phyloP scores from a whole-genome alignment of 1,140 invertebrate species.

The Zeugodacus cucurbitae region DNA sequence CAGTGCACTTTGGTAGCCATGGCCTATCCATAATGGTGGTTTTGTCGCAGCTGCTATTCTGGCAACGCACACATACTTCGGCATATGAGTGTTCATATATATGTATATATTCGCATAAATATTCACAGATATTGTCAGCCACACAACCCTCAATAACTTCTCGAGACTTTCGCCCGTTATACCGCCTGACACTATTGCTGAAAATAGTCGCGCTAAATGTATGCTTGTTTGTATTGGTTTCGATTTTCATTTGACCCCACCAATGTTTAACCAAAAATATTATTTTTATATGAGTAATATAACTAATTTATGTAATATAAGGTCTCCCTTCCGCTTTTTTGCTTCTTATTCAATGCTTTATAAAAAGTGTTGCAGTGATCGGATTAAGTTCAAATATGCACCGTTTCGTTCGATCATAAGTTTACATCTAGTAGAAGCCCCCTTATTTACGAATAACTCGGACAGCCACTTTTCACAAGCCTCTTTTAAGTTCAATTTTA shows the following conservation, averaged over 20 bases:
- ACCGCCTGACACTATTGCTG: not conserved
- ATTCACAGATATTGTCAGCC: not conserved
- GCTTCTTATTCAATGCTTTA: too few species aligned
- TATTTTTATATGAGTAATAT: too few species aligned
- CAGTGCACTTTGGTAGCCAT: not conserved
- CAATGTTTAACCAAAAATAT: not conserved
- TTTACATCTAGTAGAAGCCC: too few species aligned
- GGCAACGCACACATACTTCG: not conserved
- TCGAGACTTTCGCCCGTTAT: not conserved
- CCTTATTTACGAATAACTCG: too few species aligned
- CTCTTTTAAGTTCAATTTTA: too few species aligned
- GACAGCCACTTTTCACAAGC: too few species aligned
- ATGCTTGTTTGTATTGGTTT: not conserved
- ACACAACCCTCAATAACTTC: not conserved
- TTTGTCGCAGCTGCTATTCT: not conserved
- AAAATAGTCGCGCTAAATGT: not conserved
- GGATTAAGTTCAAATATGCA: too few species aligned
- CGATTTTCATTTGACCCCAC: not conserved
- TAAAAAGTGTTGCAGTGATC: too few species aligned
- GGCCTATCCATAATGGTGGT: constrained; percentile 11
- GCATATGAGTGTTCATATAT: not conserved
- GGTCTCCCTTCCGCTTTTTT: too few species aligned
- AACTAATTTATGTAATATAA: too few species aligned
- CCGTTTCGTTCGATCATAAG: too few species aligned
- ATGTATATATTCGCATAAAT: too few species aligned